Evolutionary conservation across 2,797 vertebrate species (phyloP).

Genomic region (Coendou prehensilis): DNA sequence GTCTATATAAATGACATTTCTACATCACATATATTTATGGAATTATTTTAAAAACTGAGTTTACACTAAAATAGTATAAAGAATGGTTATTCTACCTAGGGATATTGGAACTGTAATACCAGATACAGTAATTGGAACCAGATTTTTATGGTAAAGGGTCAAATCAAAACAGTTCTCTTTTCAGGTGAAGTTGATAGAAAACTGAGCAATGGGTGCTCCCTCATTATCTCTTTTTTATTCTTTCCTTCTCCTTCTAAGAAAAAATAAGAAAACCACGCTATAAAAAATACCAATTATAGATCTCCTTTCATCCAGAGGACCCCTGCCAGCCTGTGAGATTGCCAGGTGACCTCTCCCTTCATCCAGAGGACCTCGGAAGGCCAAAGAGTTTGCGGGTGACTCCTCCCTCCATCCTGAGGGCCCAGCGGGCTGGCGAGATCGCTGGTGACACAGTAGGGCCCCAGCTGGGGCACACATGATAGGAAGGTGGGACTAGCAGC

Average conservation of each 20-base stretch:
- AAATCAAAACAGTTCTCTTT: neutral
- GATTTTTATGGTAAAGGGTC: neutral
- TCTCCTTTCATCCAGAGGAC: too few species aligned
- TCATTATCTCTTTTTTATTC: neutral
- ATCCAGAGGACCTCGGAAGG: too few species aligned
- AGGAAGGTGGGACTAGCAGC: too few species aligned
- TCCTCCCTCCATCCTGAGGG: too few species aligned
- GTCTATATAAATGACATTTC: neutral
- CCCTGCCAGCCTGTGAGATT: too few species aligned
- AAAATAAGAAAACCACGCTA: constrained; percentile 4
- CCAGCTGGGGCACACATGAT: too few species aligned
- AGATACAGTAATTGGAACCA: neutral
- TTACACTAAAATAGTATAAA: neutral
- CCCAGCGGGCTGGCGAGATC: too few species aligned
- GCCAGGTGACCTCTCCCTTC: too few species aligned
- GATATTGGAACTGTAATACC: neutral
- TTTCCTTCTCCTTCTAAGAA: neutral
- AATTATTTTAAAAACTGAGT: constrained; percentile 16
- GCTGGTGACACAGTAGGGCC: too few species aligned
- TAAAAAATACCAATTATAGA: neutral
- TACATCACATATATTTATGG: neutral
- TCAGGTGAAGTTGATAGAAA: neutral
- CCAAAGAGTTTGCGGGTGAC: too few species aligned
- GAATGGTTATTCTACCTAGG: neutral
- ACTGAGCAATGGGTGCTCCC: neutral